Percentiles rank a stretch among this genome's conserved stretches.
These are phyloP conservation scores for Teinopalpus imperialis DNA, from an alignment of 2,888 invertebrate species.

Conservation along the genomic window DNA sequence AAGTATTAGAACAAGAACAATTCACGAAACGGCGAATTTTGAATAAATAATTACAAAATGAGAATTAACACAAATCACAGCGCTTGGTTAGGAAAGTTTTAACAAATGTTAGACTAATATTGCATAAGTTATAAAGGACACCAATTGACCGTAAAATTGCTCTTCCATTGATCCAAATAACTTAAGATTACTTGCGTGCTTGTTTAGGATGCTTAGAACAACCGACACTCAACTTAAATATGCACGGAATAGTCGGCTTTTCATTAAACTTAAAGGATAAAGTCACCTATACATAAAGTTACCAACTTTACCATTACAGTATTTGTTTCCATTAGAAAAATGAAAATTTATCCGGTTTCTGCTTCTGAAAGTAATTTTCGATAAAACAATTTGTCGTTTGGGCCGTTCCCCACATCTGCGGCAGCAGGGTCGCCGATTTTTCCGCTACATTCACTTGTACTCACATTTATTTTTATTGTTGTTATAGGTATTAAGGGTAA, in stretches of 20 bases:
- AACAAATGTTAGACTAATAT: no score
- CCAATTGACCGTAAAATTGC: conserved; percentile 24
- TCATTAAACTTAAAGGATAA: conserved; percentile 24
- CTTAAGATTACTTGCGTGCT: conserved; percentile 24
- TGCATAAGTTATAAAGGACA: conserved; percentile 11
- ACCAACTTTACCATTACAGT: neutral
- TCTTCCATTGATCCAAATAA: conserved; percentile 22
- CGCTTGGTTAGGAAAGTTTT: no score
- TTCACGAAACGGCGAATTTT: no score
- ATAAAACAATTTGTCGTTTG: conserved; percentile 77
- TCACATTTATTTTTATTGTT: conserved; percentile 32
- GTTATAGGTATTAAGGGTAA: conserved; percentile 18
- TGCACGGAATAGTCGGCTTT: conserved; percentile 8
- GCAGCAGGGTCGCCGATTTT: conserved; percentile 30
- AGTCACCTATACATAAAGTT: conserved; percentile 17
- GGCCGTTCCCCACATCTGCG: conserved; percentile 74
- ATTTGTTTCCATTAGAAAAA: conserved; percentile 35
- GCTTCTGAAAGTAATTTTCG: conserved; percentile 72
- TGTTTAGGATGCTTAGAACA: conserved; percentile 17
- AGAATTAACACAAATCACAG: no score
- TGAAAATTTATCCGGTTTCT: conserved; percentile 32
- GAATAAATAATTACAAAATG: no score
- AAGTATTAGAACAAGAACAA: no score
- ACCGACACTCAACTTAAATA: conserved; percentile 15
- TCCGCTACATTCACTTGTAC: conserved; percentile 27